These are phyloP conservation scores for Corynorhinus townsendii DNA, from an alignment of 2,113 vertebrate genomes.

Conservation along the genomic window DNA sequence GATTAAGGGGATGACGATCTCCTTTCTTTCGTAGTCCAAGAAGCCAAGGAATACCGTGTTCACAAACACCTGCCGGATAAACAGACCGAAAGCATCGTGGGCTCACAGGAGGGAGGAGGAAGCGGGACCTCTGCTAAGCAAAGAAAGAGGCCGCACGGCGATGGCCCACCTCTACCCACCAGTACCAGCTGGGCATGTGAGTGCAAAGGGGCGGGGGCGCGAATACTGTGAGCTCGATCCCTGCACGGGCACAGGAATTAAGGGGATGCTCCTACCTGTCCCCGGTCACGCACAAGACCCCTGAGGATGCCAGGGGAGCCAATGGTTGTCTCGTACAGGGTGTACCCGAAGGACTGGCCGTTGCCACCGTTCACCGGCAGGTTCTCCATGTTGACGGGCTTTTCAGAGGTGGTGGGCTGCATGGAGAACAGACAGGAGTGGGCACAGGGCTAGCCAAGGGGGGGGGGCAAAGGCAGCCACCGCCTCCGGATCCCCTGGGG, in stretches of 20 bases:
- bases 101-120: background rate
- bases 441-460: background rate
- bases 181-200: too few species aligned
- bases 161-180: background rate
- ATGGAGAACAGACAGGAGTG: background rate
- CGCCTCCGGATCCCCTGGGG: background rate
- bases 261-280: constrained; percentile 80
- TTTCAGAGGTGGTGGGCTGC: constrained; percentile 86
- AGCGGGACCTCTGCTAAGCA: background rate
- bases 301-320: constrained; percentile 83
- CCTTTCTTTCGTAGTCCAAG: constrained; percentile 84
- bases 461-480: too few species aligned
- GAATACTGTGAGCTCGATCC: accelerated
- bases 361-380: constrained; percentile 86
- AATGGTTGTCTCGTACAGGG: constrained; percentile 91
- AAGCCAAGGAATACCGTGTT: constrained; percentile 89
- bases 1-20: constrained; percentile 85
- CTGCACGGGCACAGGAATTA: background rate
- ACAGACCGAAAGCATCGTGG: background rate
- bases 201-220: background rate
- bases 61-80: constrained; percentile 89
- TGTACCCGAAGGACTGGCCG: constrained; percentile 92
- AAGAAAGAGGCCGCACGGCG: background rate
- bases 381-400: constrained; percentile 93
- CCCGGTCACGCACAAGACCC: constrained; percentile 88